These are phyloP conservation scores for Bactericera cockerelli DNA, from an alignment of 1,140 invertebrate species.

Conservation along the genomic window DNA sequence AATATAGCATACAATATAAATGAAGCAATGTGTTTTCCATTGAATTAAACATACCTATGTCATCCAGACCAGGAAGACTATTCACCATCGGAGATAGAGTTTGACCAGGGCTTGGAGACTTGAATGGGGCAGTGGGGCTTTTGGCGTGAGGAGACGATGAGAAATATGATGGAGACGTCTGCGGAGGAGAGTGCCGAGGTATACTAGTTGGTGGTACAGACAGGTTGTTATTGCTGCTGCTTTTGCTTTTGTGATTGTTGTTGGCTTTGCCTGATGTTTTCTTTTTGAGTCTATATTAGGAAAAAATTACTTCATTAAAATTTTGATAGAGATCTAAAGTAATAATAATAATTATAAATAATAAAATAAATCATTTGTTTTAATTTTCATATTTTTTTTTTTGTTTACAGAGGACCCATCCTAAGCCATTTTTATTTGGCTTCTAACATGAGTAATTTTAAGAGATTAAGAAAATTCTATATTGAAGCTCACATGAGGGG, in stretches of 20 bases:
- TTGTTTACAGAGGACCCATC: too few species aligned
- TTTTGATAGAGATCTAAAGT: constrained; percentile 6
- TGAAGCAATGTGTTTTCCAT: too few species aligned
- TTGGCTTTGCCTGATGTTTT: constrained; percentile 7
- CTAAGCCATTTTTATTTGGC: too few species aligned
- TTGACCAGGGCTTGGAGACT: constrained; percentile 25
- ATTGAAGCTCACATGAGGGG: too few species aligned
- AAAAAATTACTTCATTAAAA: neutral
- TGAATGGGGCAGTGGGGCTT: constrained; percentile 32
- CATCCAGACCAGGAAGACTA: constrained; percentile 14
- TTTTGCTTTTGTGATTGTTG: constrained; percentile 1
- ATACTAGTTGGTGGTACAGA: constrained; percentile 20
- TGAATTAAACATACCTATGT: too few species aligned
- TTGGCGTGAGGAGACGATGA: constrained; percentile 28
- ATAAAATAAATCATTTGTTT: too few species aligned
- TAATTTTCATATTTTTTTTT: too few species aligned
- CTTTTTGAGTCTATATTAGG: neutral
- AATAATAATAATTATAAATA: too few species aligned
- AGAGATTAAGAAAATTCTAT: too few species aligned
- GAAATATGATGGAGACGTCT: constrained; percentile 33
- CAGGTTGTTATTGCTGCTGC: constrained; percentile 10
- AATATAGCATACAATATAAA: too few species aligned
- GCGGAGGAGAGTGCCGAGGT: constrained; percentile 35
- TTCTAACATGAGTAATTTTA: too few species aligned
- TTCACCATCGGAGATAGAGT: constrained; percentile 23